These are phyloP conservation scores for Drosophila niveifrons DNA, from an alignment of 2,888 invertebrate species.

Conservation along the genomic window DNA sequence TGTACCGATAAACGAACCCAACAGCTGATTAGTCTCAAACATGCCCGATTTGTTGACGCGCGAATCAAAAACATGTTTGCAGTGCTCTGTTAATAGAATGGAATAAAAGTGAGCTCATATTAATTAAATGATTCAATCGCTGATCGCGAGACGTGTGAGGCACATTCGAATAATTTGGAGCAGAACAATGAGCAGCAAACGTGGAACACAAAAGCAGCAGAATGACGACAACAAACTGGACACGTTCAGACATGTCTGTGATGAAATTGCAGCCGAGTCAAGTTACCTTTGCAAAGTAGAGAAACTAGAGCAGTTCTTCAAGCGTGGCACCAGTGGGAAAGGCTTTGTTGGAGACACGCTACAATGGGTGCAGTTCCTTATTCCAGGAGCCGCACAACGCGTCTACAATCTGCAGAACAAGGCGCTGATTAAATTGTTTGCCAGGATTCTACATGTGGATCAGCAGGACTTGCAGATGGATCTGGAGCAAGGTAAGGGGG, in stretches of 20 bases:
- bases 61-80: conserved; percentile 93
- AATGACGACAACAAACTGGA: conserved; percentile 90
- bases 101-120: not conserved
- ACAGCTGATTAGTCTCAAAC: conserved; percentile 92
- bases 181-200: conserved; percentile 44
- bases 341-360: conserved; percentile 91
- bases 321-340: conserved; percentile 87
- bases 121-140: conserved; percentile 50
- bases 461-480: conserved; percentile 93
- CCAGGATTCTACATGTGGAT: conserved; percentile 90
- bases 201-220: conserved; percentile 3
- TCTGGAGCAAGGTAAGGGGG: conserved; percentile 89
- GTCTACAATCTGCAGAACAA: conserved; percentile 97
- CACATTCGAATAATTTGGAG: conserved; percentile 22
- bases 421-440: conserved; percentile 95
- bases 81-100: conserved; percentile 86
- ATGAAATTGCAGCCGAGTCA: conserved; percentile 90
- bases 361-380: conserved; percentile 92
- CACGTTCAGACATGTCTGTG: conserved; percentile 92
- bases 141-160: conserved; percentile 9
- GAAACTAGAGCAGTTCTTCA: conserved; percentile 89
- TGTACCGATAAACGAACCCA: conserved; percentile 89
- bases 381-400: conserved; percentile 93
- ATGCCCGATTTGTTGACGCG: conserved; percentile 93
- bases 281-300: conserved; percentile 94